Base-by-base conservation (phyloP, 2,113 vertebrate genomes). In the Planiliza haematocheilus region DNA sequence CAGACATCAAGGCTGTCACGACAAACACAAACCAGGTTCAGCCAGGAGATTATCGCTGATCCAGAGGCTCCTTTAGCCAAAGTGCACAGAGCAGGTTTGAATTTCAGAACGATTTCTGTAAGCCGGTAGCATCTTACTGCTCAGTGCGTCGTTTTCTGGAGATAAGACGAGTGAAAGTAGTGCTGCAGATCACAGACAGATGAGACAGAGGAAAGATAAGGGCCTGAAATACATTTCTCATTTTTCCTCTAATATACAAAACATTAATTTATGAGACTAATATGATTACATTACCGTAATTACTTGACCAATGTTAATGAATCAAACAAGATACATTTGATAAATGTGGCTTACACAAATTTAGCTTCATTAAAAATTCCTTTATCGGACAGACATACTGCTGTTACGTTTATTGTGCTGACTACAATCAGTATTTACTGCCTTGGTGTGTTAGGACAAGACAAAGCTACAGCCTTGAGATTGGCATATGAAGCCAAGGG, bases 1-100 rank as follows among this genome's bases (percentile, higher is more conserved):
- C 69, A 88, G 81, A 82, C 77, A 76, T 80, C 66, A 60, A 85
- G 77, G 70, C 81, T 88, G 79, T 85, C 84, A 82, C 52, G 81
- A 88, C 55, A 82, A 92, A 90, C 86, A 90, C 86, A 89, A 89
- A 83, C 81, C 81, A 92, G 89, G 58, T 84, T 86, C 77, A 68
- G 64, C n/a, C 4, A 18, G 18, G 49, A 85, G 82, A 88, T 85
- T 75, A 81, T 73, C 63, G 49, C 73, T 84, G 70, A 90, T 85
- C 79, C 66, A 9, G 41, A 68, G 69, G 42, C 52, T 87, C 58
- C n/a, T 79, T 82, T 52, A 10, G 57, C 70, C 70, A 53, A 82
- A 77, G 68, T 38, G 70, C 59, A 65, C 21, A 0, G 39, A 55
- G 13, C 42, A 72, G 69, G 34, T 78, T 79, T 79, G 30, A 66